Conservation (phyloP, 2,888 invertebrate genomes). For the Thymelicus lineola region DNA sequence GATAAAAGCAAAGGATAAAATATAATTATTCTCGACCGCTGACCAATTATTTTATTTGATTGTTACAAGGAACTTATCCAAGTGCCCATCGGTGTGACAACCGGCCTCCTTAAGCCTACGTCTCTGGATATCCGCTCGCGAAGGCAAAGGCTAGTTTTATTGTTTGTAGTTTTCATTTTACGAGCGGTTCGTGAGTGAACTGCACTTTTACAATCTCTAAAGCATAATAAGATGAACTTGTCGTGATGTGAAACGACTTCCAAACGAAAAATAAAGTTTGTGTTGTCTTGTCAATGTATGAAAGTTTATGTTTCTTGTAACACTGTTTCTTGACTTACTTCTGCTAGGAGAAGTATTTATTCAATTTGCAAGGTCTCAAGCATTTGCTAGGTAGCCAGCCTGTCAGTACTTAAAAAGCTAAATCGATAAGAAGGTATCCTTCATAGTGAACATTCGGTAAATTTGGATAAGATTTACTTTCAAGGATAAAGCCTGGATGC, state of each 20-base stretch:
- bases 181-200: conserved; percentile 59
- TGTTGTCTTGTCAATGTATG: not conserved
- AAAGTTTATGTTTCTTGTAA: not conserved
- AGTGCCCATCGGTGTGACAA: conserved; percentile 53
- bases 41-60: too few species aligned
- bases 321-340: too few species aligned
- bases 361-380: too few species aligned
- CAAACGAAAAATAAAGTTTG: not conserved
- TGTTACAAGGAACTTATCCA: too few species aligned
- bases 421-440: too few species aligned
- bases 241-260: not conserved
- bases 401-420: too few species aligned
- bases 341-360: not conserved
- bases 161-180: conserved; percentile 68
- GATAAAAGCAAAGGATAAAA: too few species aligned
- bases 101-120: conserved; percentile 54
- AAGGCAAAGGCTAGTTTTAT: conserved; percentile 70
- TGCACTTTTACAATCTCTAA: conserved; percentile 28
- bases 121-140: conserved; percentile 62
- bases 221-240: conserved; percentile 13
- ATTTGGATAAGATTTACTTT: too few species aligned
- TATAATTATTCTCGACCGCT: too few species aligned
- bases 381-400: too few species aligned
- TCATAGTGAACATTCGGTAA: too few species aligned
- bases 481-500: too few species aligned